Evolutionary conservation across 2,113 vertebrate genomes (phyloP).

Genomic region (Ornithorhynchus anatinus): DNA sequence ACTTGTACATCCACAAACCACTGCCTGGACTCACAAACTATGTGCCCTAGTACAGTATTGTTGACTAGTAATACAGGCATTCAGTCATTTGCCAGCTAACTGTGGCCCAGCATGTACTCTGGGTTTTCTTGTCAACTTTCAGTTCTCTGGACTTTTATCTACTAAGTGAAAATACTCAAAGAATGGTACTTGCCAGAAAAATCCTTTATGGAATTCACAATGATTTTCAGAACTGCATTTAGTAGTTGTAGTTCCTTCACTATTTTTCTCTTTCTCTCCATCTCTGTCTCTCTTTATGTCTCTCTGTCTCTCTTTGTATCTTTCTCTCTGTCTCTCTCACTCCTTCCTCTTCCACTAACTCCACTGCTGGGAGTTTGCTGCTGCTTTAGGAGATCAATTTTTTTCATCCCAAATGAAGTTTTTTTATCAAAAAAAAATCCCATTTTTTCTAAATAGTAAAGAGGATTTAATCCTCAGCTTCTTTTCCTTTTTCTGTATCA

Average conservation of each 20-base stretch:
- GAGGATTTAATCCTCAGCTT: not conserved
- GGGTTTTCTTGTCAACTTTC: not conserved
- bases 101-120: not conserved
- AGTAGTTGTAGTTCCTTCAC: conserved; percentile 2
- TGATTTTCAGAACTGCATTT: not conserved
- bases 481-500: no score
- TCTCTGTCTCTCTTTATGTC: not conserved
- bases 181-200: not conserved
- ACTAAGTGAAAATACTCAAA: conserved; percentile 15
- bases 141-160: conserved; percentile 5
- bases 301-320: not conserved
- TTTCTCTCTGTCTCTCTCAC: not conserved
- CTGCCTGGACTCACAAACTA: conserved; percentile 1
- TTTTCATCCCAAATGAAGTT: not conserved
- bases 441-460: not conserved
- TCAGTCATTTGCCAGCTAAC: conserved; percentile 1
- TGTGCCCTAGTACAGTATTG: conserved; percentile 1
- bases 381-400: not conserved
- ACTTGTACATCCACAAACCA: not conserved
- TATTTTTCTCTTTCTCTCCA: not conserved
- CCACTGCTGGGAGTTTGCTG: not conserved
- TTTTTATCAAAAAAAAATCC: no score
- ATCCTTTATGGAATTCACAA: not conserved
- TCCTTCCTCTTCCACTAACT: not conserved
- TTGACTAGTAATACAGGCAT: not conserved